These are phyloP conservation scores for Metacarcinus magister DNA, from an alignment of 2,888 invertebrate species.

Conservation along the genomic window DNA sequence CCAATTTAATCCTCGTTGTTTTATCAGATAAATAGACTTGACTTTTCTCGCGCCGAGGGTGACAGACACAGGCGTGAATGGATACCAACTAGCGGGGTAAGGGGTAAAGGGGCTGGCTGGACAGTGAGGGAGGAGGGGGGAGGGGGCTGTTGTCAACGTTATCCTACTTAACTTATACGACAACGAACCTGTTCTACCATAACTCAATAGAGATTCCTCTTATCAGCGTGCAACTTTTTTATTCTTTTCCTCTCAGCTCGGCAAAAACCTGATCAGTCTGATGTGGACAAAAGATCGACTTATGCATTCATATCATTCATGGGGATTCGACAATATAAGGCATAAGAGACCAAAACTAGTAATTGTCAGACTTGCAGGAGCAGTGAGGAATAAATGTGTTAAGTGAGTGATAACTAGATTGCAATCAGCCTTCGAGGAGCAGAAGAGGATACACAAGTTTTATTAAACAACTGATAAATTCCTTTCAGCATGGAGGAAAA, in stretches of 20 bases:
- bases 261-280: not conserved
- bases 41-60: not conserved
- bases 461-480: not conserved
- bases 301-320: not conserved
- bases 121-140: not conserved
- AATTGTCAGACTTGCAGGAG: not conserved
- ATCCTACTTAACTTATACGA: constrained; percentile 19
- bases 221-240: not conserved
- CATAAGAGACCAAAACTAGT: not conserved
- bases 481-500: not conserved
- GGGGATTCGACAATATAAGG: not conserved
- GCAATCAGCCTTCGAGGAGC: not conserved
- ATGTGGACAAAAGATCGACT: not conserved
- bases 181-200: not conserved
- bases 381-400: not conserved
- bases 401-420: not conserved
- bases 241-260: not conserved
- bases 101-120: not conserved
- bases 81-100: not conserved
- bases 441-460: not conserved
- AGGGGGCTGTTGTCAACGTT: not conserved
- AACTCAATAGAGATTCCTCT: not conserved
- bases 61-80: not conserved
- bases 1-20: constrained; percentile 4
- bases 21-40: not conserved